Percentiles rank a stretch among this genome's conserved stretches.
These are phyloP conservation scores for Anorthoa munda DNA, from an alignment of 2,888 invertebrate genomes.

Conservation along the genomic window DNA sequence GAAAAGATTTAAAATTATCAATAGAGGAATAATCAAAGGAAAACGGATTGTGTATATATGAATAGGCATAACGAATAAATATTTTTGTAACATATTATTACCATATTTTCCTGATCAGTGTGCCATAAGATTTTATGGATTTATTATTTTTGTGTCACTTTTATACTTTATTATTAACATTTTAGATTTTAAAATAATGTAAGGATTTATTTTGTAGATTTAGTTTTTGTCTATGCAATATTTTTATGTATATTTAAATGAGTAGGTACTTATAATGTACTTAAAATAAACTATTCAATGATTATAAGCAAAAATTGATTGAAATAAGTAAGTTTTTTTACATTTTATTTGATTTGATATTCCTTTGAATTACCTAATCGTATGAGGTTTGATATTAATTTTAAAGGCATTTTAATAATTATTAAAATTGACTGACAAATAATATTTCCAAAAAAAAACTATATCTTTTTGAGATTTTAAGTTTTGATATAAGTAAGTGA, in stretches of 20 bases:
- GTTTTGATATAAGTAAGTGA: slow-evolving; percentile 17
- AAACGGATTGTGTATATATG: not conserved
- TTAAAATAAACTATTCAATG: not conserved
- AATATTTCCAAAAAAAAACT: not conserved
- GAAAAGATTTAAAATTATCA: not conserved
- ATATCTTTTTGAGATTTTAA: not conserved
- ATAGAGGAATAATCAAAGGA: not conserved
- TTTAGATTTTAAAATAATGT: not conserved
- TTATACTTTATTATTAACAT: not conserved
- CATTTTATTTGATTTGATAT: not conserved
- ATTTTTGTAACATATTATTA: slow-evolving; percentile 15
- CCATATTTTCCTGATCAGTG: not conserved
- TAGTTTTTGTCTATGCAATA: not conserved
- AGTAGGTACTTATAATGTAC: slow-evolving; percentile 1
- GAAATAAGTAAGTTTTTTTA: not conserved
- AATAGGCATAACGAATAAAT: not conserved
- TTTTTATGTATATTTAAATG: not conserved
- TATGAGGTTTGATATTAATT: slow-evolving; percentile 9
- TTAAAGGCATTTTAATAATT: not conserved
- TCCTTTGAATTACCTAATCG: not conserved
- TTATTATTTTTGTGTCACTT: not conserved
- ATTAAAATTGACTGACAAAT: slow-evolving; percentile 15
- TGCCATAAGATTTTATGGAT: slow-evolving; percentile 1
- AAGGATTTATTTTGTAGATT: not conserved
- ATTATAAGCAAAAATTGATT: too few relatives aligned